Conservation (phyloP, 2,797 vertebrate genomes). For the Ptychobarbus kaznakovi region DNA sequence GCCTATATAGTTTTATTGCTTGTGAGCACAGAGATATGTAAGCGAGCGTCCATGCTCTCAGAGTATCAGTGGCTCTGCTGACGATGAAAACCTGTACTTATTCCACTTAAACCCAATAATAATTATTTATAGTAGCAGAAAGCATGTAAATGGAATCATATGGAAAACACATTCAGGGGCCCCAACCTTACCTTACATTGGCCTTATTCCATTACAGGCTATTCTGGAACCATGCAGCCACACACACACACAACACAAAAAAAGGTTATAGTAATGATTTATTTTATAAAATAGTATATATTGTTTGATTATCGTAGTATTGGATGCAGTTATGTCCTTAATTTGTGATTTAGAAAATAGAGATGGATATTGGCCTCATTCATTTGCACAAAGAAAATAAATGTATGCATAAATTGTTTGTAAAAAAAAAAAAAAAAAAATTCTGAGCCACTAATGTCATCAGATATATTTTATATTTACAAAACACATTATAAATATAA, state of each 20-base stretch:
- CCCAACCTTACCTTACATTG: slow-evolving; percentile 55
- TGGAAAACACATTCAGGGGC: slow-evolving; percentile 70
- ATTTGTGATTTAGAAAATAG: neutral
- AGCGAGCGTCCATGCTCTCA: slow-evolving; percentile 1
- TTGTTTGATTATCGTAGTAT: neutral
- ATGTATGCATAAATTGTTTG: no score
- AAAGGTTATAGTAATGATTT: neutral
- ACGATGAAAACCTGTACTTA: slow-evolving; percentile 67
- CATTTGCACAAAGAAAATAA: no score
- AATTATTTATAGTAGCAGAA: slow-evolving; percentile 73
- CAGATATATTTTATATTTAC: no score
- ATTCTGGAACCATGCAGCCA: neutral
- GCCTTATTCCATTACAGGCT: slow-evolving; percentile 39
- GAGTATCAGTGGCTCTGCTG: slow-evolving; percentile 61
- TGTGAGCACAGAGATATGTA: slow-evolving; percentile 20
- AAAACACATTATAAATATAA: no score
- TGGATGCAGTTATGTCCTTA: neutral
- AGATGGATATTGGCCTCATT: neutral
- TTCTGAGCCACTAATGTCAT: no score
- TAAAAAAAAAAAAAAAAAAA: no score
- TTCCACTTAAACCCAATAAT: slow-evolving; percentile 76
- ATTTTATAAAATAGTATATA: neutral
- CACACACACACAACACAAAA: neutral
- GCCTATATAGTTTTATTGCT: slow-evolving; percentile 13
- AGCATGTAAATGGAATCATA: slow-evolving; percentile 67